Percentiles rank a stretch among this genome's conserved stretches.
phyloP scores from a whole-genome alignment of 2,113 vertebrate genomes.

The Syngnathus scovelli region DNA sequence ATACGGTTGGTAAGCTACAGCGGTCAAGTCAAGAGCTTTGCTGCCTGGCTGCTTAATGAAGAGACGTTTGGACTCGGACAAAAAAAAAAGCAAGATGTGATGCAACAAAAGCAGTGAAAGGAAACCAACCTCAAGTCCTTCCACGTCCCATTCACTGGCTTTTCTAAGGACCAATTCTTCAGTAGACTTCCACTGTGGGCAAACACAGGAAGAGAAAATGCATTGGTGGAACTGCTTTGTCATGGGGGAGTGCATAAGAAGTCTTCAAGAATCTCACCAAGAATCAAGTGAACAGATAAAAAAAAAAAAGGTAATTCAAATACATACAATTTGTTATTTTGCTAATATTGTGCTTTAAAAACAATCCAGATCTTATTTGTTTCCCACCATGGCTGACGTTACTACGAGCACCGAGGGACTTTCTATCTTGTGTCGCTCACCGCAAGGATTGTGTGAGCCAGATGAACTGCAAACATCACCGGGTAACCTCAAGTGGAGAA shows the following conservation, averaged over 20 bases:
- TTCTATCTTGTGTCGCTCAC: background rate
- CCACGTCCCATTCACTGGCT: slow-evolving; percentile 52
- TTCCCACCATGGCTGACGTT: background rate
- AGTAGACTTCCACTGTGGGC: slow-evolving; percentile 60
- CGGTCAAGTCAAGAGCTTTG: slow-evolving; percentile 63
- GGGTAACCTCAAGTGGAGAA: background rate
- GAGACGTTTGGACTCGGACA: slow-evolving; percentile 50
- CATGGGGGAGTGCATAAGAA: slow-evolving; percentile 13
- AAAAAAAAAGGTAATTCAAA: slow-evolving; percentile 9
- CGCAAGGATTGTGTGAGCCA: background rate
- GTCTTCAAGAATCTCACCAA: slow-evolving; percentile 8
- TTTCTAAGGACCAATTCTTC: slow-evolving; percentile 54
- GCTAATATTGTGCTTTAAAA: background rate
- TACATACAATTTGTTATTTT: background rate
- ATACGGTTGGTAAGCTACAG: slow-evolving; percentile 38
- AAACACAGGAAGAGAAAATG: slow-evolving; percentile 40
- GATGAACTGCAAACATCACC: background rate
- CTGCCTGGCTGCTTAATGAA: slow-evolving; percentile 70
- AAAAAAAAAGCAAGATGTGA: slow-evolving; percentile 48
- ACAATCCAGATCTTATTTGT: background rate
- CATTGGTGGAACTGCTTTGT: slow-evolving; percentile 31
- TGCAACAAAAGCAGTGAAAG: slow-evolving; percentile 65
- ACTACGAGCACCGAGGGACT: background rate
- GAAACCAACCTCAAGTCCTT: slow-evolving; percentile 60
- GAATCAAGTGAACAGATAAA: slow-evolving; percentile 1